Conservation (phyloP, 1,140 invertebrate genomes). For the Monochamus saltuarius region DNA sequence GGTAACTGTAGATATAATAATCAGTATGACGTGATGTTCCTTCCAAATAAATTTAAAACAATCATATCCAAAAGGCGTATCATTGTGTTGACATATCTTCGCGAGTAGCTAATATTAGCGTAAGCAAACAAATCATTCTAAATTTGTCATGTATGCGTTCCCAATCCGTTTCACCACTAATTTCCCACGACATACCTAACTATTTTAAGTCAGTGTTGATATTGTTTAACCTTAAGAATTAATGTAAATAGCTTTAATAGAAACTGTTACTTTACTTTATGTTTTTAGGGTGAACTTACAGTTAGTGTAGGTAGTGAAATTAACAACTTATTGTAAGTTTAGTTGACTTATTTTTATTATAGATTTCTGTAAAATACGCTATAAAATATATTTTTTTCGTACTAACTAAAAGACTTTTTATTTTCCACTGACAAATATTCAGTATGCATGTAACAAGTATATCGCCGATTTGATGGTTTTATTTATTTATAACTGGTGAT, state of each 20-base stretch:
- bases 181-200: no score
- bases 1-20: constrained; percentile 3
- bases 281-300: constrained; percentile 19
- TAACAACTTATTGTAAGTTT: constrained; percentile 24
- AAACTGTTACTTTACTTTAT: constrained; percentile 21
- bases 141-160: constrained; percentile 12
- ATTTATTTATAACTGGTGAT: no score
- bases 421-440: no score
- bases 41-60: constrained; percentile 1
- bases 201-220: constrained; percentile 18
- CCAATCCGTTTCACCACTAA: not conserved
- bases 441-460: no score
- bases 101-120: constrained; percentile 15
- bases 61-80: constrained; percentile 5
- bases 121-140: constrained; percentile 13
- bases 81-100: constrained; percentile 19
- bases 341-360: constrained; percentile 21
- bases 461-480: no score
- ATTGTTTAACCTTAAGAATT: constrained; percentile 18
- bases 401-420: constrained; percentile 2
- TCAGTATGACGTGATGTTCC: not conserved
- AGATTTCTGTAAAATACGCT: constrained; percentile 33
- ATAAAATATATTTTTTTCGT: constrained; percentile 38
- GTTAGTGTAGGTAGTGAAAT: constrained; percentile 23
- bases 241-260: constrained; percentile 27